phyloP scores from a whole-genome alignment of 2,113 vertebrate genomes.

The Chroicocephalus ridibundus region DNA sequence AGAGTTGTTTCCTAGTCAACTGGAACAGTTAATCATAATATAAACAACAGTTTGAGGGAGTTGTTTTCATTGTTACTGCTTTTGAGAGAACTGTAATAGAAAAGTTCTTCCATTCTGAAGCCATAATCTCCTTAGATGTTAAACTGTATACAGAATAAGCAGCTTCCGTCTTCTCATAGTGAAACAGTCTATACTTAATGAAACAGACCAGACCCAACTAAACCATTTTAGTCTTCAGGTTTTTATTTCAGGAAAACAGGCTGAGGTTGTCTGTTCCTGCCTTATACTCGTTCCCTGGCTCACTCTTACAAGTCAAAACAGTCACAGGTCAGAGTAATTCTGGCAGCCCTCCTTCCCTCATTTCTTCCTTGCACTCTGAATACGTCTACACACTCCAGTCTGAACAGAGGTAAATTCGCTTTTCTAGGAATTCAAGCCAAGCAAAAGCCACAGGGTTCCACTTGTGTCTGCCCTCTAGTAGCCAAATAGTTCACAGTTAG shows the following conservation, averaged over 20 bases:
- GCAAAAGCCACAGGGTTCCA: neutral
- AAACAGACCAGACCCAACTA: neutral
- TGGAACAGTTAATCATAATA: neutral
- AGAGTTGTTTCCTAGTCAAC: neutral
- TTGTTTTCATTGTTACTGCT: neutral
- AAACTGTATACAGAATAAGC: neutral
- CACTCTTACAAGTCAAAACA: neutral
- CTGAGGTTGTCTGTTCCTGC: neutral
- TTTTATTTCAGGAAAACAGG: neutral
- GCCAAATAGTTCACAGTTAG: neutral
- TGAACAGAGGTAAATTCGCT: neutral
- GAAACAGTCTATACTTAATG: neutral
- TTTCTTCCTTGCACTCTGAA: neutral
- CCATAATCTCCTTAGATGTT: neutral
- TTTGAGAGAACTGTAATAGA: neutral
- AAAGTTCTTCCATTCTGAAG: neutral
- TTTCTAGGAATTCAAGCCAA: neutral
- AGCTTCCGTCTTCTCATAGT: neutral
- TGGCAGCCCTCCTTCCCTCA: neutral
- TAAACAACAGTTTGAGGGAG: neutral
- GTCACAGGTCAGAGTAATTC: neutral
- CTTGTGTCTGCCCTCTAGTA: neutral
- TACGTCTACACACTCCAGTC: accelerated
- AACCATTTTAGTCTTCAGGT: neutral
- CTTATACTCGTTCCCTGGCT: neutral